Base-by-base conservation (phyloP, 2,113 vertebrate genomes). In the Stomatorhinus ivindoensis region DNA sequence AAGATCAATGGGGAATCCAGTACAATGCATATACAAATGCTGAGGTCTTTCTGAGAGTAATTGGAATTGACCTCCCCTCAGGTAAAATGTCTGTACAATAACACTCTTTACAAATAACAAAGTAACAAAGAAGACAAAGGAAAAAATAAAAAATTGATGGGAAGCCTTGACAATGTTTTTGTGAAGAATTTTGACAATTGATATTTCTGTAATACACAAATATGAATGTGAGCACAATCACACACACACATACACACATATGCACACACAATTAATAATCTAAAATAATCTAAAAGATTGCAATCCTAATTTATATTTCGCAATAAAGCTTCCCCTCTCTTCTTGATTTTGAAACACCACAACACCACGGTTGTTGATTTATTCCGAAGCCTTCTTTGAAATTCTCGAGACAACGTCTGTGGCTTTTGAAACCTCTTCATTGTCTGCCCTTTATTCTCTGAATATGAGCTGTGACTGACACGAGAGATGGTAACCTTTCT, bases 361-460 rank as follows among this genome's bases (percentile, higher is more conserved):
- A 35, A 61, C 27, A 21, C 21, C 39, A 13, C 35, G 1, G 51
- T 47, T 50, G 39, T 58, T 89, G 76, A 84, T 84, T 84, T 89
- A 89, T 84, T 89, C 88, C 35, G 21, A 27, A n/a, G 51, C 39
- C 50, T 46, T 89, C 80, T 58, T 84, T 82, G 50, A 55, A 84
- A 84, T 89, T 89, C 88, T 58, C 24, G 19, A 53, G 35, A 46
- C 51, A 39, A 55, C 80, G 51, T 85, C 76, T 80, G 27, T 50
- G 80, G 80, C 88, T 53, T 89, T 83, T 89, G 48, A 89, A 83
- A 83, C 13, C 88, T 89, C 88, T 89, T 89, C 88, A 84, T 85
- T 61, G 88, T 61, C 80, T 84, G 88, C 50, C 76, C 80, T 89
- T 89, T 89, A 84, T 55, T 44, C 51, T 61, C n/a, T 27, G 76